These are phyloP conservation scores for Julus scanicus DNA, from an alignment of 2,888 invertebrate genomes.

Conservation along the genomic window DNA sequence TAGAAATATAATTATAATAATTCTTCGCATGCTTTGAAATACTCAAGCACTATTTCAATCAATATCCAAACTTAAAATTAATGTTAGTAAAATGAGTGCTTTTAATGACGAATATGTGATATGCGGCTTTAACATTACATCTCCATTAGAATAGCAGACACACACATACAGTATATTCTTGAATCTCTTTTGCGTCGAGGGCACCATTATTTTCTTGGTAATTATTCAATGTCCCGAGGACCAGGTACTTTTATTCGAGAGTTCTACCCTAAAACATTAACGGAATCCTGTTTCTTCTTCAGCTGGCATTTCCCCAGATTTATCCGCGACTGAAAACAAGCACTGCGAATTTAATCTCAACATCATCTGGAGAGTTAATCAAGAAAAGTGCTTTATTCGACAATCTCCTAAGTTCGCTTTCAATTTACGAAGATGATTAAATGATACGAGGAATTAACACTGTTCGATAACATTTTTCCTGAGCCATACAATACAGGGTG, in stretches of 20 bases:
- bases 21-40: no score
- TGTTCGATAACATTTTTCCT: background rate
- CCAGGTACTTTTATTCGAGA: background rate
- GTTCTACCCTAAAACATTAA: background rate
- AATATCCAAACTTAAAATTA: no score
- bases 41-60: no score
- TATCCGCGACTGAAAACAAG: background rate
- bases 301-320: background rate
- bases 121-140: no score
- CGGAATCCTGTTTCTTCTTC: background rate
- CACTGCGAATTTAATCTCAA: background rate
- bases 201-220: background rate
- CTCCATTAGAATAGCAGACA: no score
- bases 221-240: background rate
- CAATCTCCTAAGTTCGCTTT: constrained; percentile 21
- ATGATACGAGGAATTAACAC: background rate
- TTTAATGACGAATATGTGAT: no score
- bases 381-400: constrained; percentile 20
- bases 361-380: constrained; percentile 14
- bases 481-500: background rate
- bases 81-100: no score
- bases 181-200: background rate
- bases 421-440: constrained; percentile 18
- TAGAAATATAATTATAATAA: no score
- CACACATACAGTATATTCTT: no score